Evolutionary conservation across 2,797 vertebrate genomes (phyloP), one percentile per base, ranked within the genome.

Genomic region (Sardinella longiceps): DNA sequence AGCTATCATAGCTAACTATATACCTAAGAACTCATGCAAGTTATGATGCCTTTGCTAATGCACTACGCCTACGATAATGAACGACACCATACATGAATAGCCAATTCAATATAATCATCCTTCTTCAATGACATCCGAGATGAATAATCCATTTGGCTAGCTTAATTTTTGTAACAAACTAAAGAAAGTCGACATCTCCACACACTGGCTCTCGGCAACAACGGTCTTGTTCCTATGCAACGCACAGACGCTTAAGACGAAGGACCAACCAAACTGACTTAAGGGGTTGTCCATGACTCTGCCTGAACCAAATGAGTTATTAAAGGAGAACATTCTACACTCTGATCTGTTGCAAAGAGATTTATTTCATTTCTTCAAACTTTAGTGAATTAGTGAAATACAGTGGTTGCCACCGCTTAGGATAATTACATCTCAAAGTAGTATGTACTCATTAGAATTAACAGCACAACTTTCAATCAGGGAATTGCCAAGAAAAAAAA

Each of bases 191-290:
- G 15, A 74, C 66, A 39, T 74, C 30, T 74, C 66, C 66, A 74
- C 66, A 70, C 28, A 12, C 66, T 74, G 2, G 7, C 43, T 43
- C 43, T 43, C 43, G n/a, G n/a, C n/a, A 43, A 83, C 66, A 9
- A 83, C 83, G 86, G 23, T 74, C 87, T 88, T 85, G 93, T 94
- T 93, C 84, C 94, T 91, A 94, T 85, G 94, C 94, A 94, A 94
- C 94, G 88, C 88, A 84, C 28, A 46, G 92, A 94, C 93, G 93
- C 93, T 63, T 25, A 84, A 88, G 90, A 90, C 92, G 91, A 46
- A 63, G 82, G 77, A 82, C 43, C 18, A 80, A 30, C 43, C 18
- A 56, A 43, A 82, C 25, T n/a, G 20, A 25, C 14, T 60, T 37
- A 9, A 20, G 14, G 14, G 45, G 60, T 33, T 48, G 25, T 53